Evolutionary conservation across 2,888 invertebrate species (phyloP), one percentile per base, ranked within the genome.

Genomic region (Ennomos quercinarius): DNA sequence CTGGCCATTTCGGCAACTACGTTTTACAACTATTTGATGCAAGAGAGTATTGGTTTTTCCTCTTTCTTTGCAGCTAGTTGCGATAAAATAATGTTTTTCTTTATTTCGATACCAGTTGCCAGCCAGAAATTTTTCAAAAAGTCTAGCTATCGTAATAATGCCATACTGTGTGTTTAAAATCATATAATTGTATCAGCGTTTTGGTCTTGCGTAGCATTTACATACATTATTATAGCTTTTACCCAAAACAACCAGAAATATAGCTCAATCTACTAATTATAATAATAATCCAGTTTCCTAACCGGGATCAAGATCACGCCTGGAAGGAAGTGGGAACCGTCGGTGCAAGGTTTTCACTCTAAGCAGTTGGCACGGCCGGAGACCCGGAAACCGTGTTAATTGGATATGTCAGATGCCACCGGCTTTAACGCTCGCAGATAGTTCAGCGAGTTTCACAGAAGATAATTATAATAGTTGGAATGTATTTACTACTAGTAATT

Each of bases 391-490:
- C 83, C 75, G 82, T 86, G 86, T 83, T 92, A 91, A 91, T 92
- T 92, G 91, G 87, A 91, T 89, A 86, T 91, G 91, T 91, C 91
- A 92, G 87, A 87, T 84, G 89, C 90, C 90, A 87, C 84, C 79
- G 83, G 83, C 79, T 87, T 88, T 89, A 86, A 83, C 87, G 79
- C 87, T 83, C 75, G 76, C 79, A 86, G 87, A 87, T 89, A 90
- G 89, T 89, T 84, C 80, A 27, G 44, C 78, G 78, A 44, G 35
- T 12, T 49, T 34, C 11, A 11, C 41, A 34, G 38, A 46, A 27
- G 35, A 44, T 39, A 45, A 45, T 46, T 54, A 41, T 39, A 27
- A 39, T 47, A 45, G 46, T 50, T 10, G 35, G 44, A 27, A 44
- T 12, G 12, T 43, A 38, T 8, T 47, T 51, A 51, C 17, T 8